These are phyloP conservation scores for Hymenochirus boettgeri DNA, from an alignment of 2,113 vertebrate species.

Conservation along the genomic window DNA sequence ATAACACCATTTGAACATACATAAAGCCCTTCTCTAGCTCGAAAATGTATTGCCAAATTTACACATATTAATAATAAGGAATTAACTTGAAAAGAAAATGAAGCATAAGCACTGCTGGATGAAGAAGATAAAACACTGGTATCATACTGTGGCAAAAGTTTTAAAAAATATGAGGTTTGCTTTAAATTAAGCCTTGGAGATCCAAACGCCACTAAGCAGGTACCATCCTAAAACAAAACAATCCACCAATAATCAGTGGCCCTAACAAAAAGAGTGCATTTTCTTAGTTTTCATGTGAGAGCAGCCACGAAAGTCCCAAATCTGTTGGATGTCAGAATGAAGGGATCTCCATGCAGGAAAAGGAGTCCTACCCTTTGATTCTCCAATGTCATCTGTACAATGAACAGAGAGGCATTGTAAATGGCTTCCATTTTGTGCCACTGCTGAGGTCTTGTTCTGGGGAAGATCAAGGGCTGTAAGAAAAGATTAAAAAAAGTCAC, in stretches of 20 bases:
- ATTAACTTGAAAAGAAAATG: conserved; percentile 55
- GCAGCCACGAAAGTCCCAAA: conserved; percentile 96
- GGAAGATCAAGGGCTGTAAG: conserved; percentile 82
- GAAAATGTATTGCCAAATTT: conserved; percentile 55
- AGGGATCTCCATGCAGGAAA: conserved; percentile 94
- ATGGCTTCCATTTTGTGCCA: conserved; percentile 76
- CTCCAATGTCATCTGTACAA: conserved; percentile 93
- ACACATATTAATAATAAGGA: conserved; percentile 50
- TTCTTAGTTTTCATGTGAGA: conserved; percentile 78
- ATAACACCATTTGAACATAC: conserved; percentile 62
- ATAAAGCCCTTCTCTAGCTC: conserved; percentile 56
- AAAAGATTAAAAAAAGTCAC: too few relatives aligned
- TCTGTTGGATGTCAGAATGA: conserved; percentile 95
- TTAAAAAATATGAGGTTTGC: conserved; percentile 63
- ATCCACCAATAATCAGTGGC: conserved; percentile 64
- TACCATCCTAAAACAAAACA: conserved; percentile 66
- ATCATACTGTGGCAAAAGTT: conserved; percentile 64
- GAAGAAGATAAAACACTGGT: conserved; percentile 68
- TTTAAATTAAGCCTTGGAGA: conserved; percentile 75
- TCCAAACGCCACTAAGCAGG: conserved; percentile 69
- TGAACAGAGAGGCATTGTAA: conserved; percentile 96
- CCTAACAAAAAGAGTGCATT: conserved; percentile 47
- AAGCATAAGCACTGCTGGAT: conserved; percentile 62
- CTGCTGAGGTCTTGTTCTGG: conserved; percentile 73
- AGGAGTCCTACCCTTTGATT: conserved; percentile 83